Base-by-base conservation (phyloP, 2,888 invertebrate genomes). In the Leptopilina myrica region DNA sequence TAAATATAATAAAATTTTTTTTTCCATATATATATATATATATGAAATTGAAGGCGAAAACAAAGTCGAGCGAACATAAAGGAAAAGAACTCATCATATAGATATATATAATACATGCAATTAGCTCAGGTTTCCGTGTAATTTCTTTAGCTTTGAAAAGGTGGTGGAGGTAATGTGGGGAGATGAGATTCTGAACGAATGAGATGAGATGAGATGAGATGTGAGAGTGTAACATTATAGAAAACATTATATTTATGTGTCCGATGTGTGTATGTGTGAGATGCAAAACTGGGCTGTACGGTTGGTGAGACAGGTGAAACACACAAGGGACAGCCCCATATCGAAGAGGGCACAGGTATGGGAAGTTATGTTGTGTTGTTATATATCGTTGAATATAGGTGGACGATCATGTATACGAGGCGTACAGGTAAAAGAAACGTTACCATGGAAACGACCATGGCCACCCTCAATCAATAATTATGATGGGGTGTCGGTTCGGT, bases 371-470 rank as follows among this genome's bases (percentile, higher is more conserved):
- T 43, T 43, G 43, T 43, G 43, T 43, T 43, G 43, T 53, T 69
- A 69, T 14, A 49, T 53, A 14, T 26, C 56, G 14, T n/a, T 73
- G 26, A 11, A 33, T 56, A 56, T 73, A 56, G 56, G 53, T 73
- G 73, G 77, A 76, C 75, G 82, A 83, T 82, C 80, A 80, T 75
- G 83, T 80, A 49, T 49, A 80, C 77, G 85, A 84, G 83, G 84
- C 86, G 85, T 86, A 87, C 90, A 90, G 91, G 91, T 90, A 89
- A 89, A 90, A 90, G 90, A 91, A 91, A 90, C 90, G 91, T 91
- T 87, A 87, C 83, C 86, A 90, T 91, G 88, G 91, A 91, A 88
- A 91, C 91, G 91, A 91, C 91, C 91, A 91, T 91, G 91, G 91
- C 91, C 91, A 91, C 89, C 90, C 91, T 90, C 91, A 91, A 91